Conservation (phyloP, 2,797 vertebrate genomes). For the Fringilla coelebs region DNA sequence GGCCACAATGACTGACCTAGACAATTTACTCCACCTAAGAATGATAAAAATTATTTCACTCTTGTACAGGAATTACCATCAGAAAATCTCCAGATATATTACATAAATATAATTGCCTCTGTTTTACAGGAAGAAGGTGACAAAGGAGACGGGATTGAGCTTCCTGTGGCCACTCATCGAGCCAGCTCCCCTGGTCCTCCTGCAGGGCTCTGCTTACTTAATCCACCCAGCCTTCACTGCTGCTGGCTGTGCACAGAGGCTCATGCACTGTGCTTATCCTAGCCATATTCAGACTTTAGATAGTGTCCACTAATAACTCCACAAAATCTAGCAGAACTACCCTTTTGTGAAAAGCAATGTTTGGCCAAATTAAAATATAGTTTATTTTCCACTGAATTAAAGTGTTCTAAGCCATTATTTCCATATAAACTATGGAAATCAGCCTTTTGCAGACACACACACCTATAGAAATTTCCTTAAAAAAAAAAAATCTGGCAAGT, state of each 20-base stretch:
- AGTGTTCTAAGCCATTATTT: background rate
- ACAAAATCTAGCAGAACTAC: background rate
- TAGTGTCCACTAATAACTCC: background rate
- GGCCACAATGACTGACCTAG: background rate
- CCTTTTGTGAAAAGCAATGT: background rate
- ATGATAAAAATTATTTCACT: background rate
- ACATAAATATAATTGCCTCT: background rate
- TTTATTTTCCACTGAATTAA: background rate
- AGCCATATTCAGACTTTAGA: background rate
- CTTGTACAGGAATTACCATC: background rate
- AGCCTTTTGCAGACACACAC: background rate
- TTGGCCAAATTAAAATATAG: background rate
- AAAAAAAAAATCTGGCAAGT: background rate
- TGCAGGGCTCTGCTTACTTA: background rate
- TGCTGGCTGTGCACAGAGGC: background rate
- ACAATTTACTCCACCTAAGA: background rate
- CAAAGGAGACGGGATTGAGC: background rate
- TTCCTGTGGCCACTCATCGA: fast-evolving
- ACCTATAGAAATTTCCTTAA: background rate
- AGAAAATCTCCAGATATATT: background rate
- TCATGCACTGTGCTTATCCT: too few species aligned
- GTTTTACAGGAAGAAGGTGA: background rate
- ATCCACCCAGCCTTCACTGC: background rate
- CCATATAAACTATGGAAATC: background rate
- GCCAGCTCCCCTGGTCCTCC: background rate